Evolutionary conservation across 64 coral and sea anemone species (phyloP).

Genomic region (Astreopora myriophthalma): DNA sequence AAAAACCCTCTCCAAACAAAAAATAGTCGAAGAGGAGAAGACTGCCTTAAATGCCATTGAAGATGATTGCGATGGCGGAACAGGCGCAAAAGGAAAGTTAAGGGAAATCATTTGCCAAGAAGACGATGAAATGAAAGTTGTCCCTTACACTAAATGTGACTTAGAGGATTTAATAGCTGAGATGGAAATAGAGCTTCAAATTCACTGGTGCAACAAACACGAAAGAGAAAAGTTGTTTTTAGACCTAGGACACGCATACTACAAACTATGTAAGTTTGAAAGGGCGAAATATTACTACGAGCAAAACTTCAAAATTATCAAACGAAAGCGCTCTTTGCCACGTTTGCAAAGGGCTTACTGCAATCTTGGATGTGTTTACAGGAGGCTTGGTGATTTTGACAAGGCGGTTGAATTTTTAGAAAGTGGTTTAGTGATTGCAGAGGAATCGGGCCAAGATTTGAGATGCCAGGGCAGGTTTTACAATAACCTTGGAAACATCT

Average conservation of each 20-base stretch:
- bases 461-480: slow-evolving; percentile 64
- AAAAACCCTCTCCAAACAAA: background rate
- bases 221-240: slow-evolving; percentile 61
- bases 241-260: slow-evolving; percentile 62
- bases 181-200: background rate
- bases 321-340: background rate
- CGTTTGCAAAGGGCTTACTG: slow-evolving; percentile 81
- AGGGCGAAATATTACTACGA: slow-evolving; percentile 61
- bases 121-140: slow-evolving; percentile 2
- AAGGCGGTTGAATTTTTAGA: slow-evolving; percentile 70
- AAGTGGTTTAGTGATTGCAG: slow-evolving; percentile 53
- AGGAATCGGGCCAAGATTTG: slow-evolving; percentile 42
- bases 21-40: background rate
- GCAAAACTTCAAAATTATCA: slow-evolving; percentile 55
- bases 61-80: background rate
- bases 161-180: background rate
- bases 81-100: background rate
- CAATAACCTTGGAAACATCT: slow-evolving; percentile 85
- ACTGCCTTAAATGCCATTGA: background rate
- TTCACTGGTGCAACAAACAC: background rate
- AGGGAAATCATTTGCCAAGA: background rate
- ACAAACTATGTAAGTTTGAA: slow-evolving; percentile 62
- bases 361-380: slow-evolving; percentile 82
- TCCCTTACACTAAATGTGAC: background rate
- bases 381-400: slow-evolving; percentile 69